Evolutionary conservation across 2,797 vertebrate species (phyloP).

Genomic region (Dallia pectoralis): DNA sequence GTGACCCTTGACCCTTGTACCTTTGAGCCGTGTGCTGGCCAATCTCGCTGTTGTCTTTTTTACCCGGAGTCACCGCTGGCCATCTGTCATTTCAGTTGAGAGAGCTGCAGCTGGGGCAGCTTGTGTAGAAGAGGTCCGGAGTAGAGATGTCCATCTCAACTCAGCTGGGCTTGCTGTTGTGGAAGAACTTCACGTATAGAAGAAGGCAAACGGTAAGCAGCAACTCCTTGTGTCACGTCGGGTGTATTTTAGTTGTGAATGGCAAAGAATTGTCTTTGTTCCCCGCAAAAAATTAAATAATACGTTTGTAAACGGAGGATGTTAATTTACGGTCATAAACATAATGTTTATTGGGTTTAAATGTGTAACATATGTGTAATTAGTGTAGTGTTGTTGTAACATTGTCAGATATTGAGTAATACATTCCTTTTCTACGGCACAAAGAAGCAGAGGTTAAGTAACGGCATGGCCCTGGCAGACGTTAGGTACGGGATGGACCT

Average conservation of each 20-base stretch:
- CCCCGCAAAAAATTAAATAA: too few species aligned
- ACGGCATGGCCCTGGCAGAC: too few species aligned
- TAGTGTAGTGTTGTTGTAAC: neutral
- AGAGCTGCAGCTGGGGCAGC: constrained; percentile 40
- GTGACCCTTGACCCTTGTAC: constrained; percentile 66
- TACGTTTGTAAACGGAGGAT: neutral
- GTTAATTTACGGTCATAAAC: too few species aligned
- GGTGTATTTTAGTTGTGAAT: neutral
- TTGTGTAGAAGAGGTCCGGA: constrained; percentile 35
- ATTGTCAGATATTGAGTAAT: neutral
- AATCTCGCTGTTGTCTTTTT: constrained; percentile 18
- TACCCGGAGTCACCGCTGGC: constrained; percentile 17
- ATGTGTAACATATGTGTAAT: constrained; percentile 4
- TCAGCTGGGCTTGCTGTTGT: constrained; percentile 90
- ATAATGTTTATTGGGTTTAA: neutral
- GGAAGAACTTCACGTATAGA: constrained; percentile 96
- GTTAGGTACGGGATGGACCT: too few species aligned
- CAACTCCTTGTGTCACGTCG: neutral
- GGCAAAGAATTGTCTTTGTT: constrained; percentile 3
- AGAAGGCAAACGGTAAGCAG: constrained; percentile 88
- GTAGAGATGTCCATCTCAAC: constrained; percentile 83
- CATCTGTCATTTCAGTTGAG: constrained; percentile 46
- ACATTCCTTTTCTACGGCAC: neutral
- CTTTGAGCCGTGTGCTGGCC: constrained; percentile 63
- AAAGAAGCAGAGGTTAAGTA: neutral